Percentiles rank a stretch among this genome's conserved stretches.
phyloP scores from a whole-genome alignment of 2,888 invertebrate species.

The Acleris holmiana region DNA sequence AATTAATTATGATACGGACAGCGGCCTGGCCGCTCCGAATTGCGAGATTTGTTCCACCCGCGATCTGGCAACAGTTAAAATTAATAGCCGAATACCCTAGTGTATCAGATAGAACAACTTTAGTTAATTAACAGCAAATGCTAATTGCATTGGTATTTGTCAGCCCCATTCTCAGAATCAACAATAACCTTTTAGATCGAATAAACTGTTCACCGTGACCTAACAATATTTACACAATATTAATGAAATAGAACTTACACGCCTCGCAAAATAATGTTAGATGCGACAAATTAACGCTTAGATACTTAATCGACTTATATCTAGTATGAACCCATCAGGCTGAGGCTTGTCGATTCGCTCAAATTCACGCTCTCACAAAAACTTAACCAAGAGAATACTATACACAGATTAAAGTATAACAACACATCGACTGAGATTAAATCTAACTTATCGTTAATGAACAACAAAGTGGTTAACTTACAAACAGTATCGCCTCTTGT shows the following conservation, averaged over 20 bases:
- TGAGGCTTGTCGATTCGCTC: constrained; percentile 78
- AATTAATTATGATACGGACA: constrained; percentile 52
- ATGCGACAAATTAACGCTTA: constrained; percentile 76
- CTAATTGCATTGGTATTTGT: constrained; percentile 70
- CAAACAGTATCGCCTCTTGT: constrained; percentile 71
- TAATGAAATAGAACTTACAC: constrained; percentile 74
- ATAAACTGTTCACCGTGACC: constrained; percentile 74
- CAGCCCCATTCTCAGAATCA: constrained; percentile 68
- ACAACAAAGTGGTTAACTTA: constrained; percentile 83
- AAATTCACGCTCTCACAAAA: constrained; percentile 77
- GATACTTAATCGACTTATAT: constrained; percentile 71
- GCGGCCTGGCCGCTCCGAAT: constrained; percentile 51
- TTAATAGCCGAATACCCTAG: constrained; percentile 69
- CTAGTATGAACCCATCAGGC: constrained; percentile 76
- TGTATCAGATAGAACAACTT: constrained; percentile 63
- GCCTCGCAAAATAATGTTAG: constrained; percentile 76
- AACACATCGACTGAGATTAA: constrained; percentile 80
- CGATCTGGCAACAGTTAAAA: constrained; percentile 59
- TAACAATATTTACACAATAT: constrained; percentile 79
- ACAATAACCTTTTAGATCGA: constrained; percentile 71
- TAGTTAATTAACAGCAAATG: constrained; percentile 66
- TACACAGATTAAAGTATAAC: constrained; percentile 79
- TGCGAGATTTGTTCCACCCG: constrained; percentile 63
- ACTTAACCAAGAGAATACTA: constrained; percentile 79
- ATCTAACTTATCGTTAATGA: constrained; percentile 83